These are phyloP conservation scores for Micropoecilia bifurca DNA, from an alignment of 2,797 vertebrate species.

Conservation along the genomic window DNA sequence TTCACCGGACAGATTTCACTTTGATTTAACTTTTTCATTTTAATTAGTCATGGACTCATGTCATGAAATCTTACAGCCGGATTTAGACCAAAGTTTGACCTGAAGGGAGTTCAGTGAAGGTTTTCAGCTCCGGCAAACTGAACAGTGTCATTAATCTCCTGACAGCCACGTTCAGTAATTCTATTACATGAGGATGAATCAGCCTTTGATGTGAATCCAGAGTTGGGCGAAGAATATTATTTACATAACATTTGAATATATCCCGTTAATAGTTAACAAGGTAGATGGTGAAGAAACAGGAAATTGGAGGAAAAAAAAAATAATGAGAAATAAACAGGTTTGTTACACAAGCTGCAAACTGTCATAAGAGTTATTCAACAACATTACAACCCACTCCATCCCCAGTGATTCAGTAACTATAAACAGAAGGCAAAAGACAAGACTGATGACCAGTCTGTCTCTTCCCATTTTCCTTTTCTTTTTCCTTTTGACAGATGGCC, in stretches of 20 bases:
- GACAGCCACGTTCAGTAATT: slow-evolving; percentile 6
- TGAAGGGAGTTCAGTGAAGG: not conserved
- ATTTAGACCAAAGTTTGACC: not conserved
- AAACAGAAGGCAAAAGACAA: slow-evolving; percentile 59
- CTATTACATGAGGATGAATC: slow-evolving; percentile 11
- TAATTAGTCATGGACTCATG: not conserved
- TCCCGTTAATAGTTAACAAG: slow-evolving; percentile 27
- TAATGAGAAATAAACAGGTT: slow-evolving; percentile 22
- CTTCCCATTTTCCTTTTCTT: slow-evolving; percentile 50
- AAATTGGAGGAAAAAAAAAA: slow-evolving; percentile 28
- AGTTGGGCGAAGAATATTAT: slow-evolving; percentile 13
- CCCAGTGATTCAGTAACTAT: slow-evolving; percentile 62
- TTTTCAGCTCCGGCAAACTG: not conserved
- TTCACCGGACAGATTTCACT: not conserved
- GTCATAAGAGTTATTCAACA: slow-evolving; percentile 60
- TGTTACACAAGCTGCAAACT: slow-evolving; percentile 56
- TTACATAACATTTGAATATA: slow-evolving; percentile 21
- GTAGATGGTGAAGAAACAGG: slow-evolving; percentile 32
- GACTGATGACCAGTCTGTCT: slow-evolving; percentile 48
- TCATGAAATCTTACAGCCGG: not conserved
- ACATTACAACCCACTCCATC: slow-evolving; percentile 60
- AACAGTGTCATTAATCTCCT: not conserved
- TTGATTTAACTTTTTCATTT: too few relatives aligned
- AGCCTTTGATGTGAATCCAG: slow-evolving; percentile 32
- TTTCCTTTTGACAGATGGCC: slow-evolving; percentile 45